Evolutionary conservation across 1,140 invertebrate genomes (phyloP).

Genomic region (Drosophila mayri): DNA sequence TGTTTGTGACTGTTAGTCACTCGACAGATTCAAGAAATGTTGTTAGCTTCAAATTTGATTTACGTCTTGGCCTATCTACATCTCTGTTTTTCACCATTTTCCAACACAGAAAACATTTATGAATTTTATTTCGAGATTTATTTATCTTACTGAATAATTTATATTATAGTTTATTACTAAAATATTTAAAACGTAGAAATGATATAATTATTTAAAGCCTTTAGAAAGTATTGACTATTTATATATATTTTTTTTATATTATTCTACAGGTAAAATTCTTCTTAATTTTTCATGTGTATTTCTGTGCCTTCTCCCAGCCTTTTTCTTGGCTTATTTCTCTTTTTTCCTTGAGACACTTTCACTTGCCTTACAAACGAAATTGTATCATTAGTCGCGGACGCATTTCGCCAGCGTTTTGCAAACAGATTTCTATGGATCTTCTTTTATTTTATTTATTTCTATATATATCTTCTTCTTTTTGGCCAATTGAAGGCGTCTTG

Average conservation of each 20-base stretch:
- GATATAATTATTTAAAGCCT: too few relatives aligned
- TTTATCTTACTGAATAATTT: too few relatives aligned
- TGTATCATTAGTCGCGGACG: constrained; percentile 8
- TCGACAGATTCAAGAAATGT: constrained; percentile 13
- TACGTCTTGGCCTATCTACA: constrained; percentile 11
- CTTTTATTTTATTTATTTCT: neutral
- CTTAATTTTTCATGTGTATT: neutral
- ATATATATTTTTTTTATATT: neutral
- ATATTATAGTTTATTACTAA: too few relatives aligned
- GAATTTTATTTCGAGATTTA: neutral
- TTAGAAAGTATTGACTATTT: too few relatives aligned
- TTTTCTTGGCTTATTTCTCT: neutral
- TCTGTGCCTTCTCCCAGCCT: neutral
- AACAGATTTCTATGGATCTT: constrained; percentile 14
- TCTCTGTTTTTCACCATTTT: constrained; percentile 5
- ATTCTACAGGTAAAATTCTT: too few relatives aligned
- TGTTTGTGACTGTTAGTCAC: constrained; percentile 24
- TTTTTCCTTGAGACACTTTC: constrained; percentile 11
- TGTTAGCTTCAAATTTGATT: constrained; percentile 24
- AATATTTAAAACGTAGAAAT: too few relatives aligned
- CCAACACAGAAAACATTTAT: neutral
- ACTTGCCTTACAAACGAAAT: constrained; percentile 20
- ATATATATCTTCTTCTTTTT: neutral
- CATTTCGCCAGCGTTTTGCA: constrained; percentile 17
- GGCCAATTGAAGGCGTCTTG: constrained; percentile 15